These are phyloP conservation scores for Pristionchus fissidentatus DNA, from an alignment of 2,888 invertebrate species.

Conservation along the genomic window DNA sequence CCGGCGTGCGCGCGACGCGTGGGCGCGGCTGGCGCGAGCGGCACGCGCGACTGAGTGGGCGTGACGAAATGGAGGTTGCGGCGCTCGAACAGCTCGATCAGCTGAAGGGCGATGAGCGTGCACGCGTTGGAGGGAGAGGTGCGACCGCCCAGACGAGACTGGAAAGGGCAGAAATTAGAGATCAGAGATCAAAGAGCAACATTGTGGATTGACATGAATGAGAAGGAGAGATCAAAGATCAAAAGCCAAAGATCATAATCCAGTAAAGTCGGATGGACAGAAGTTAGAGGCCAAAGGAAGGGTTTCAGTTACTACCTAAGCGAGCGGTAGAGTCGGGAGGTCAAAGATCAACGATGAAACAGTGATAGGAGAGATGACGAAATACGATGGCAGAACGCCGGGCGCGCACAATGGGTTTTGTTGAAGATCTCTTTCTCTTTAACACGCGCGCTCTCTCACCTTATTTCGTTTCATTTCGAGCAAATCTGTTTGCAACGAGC, in stretches of 20 bases:
- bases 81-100: slow-evolving; percentile 39
- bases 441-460: not conserved
- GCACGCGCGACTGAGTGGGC: not conserved
- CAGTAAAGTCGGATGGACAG: no score
- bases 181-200: not conserved
- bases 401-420: no score
- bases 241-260: no score
- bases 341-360: no score
- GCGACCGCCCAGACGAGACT: slow-evolving; percentile 46
- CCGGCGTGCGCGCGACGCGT: not conserved
- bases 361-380: no score
- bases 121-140: slow-evolving; percentile 40
- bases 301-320: no score
- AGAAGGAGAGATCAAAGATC: no score
- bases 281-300: no score
- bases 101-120: slow-evolving; percentile 32
- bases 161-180: not conserved
- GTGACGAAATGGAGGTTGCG: slow-evolving; percentile 20
- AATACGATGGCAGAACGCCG: no score
- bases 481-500: no score
- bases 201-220: not conserved
- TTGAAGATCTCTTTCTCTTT: not conserved
- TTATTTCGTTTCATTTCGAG: not conserved
- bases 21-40: not conserved
- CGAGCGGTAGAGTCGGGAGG: no score